These are phyloP conservation scores for Taxidea taxus DNA, from an alignment of 2,113 vertebrate species.

Conservation along the genomic window DNA sequence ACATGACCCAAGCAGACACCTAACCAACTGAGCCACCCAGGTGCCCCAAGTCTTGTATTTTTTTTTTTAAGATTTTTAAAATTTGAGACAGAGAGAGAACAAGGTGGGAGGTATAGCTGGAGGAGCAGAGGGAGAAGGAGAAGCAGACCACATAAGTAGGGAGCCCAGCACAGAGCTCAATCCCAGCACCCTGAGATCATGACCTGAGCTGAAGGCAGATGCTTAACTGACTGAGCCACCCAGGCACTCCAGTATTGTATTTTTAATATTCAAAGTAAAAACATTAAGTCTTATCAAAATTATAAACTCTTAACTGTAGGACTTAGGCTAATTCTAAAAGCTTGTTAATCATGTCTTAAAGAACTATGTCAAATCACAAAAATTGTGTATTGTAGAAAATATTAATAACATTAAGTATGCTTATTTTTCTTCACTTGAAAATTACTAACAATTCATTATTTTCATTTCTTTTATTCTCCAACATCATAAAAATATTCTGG, in stretches of 20 bases:
- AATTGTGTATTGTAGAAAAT: neutral
- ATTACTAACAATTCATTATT: neutral
- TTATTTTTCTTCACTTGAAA: neutral
- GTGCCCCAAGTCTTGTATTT: neutral
- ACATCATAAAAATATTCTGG: neutral
- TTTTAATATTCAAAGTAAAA: conserved; percentile 17
- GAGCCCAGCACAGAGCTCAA: neutral
- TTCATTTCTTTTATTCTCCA: neutral
- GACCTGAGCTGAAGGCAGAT: neutral
- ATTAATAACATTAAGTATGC: neutral
- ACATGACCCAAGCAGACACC: no score
- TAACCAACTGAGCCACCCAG: no score
- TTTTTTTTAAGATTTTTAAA: neutral
- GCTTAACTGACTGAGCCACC: neutral
- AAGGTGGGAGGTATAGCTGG: no score
- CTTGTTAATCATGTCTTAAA: neutral
- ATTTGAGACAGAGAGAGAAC: neutral
- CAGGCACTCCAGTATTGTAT: neutral
- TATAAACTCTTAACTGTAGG: neutral
- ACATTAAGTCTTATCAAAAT: neutral
- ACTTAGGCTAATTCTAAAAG: neutral
- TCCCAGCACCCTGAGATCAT: neutral
- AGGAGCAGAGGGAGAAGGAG: neutral
- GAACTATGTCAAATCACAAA: neutral
- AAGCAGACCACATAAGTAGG: neutral